Evolutionary conservation across 1,140 invertebrate species (phyloP), one percentile per base, ranked within the genome.

Genomic region (Listronotus oregonensis): DNA sequence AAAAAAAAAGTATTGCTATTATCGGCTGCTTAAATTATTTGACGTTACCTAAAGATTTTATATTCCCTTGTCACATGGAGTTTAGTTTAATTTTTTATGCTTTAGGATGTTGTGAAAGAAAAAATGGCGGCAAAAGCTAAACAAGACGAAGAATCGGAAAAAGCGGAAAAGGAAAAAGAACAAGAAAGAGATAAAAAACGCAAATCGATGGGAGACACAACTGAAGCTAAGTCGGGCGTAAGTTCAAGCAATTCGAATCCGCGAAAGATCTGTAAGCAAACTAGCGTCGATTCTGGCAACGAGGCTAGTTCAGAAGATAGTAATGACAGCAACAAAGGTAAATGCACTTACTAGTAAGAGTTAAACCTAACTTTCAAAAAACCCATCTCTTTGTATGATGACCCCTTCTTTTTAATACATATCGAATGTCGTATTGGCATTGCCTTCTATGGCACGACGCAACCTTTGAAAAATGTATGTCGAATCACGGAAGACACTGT

Each of bases 231-330:
- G 67, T 51, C 39, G 32, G 66, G 58, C 14, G 17, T 27, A 9
- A 27, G 52, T 32, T 63, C 55, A 31, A 56, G 52, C 43, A 49
- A 9, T 37, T 42, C 43, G 3, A 73, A 71, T 67, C 82, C 85
- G 8, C 77, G 85, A 62, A 87, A 87, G 77, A 82, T 87, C 32
- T 80, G 82, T 42, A 91, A 92, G 71, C 85, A 87, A 71, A 84
- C 86, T 27, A 84, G 87, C 21, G 85, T 92, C 6, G 93, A 95
- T 81, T 95, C 93, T 18, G 92, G 93, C 42, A 95, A 96, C 79
- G 94, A 96, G 79, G 92, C 92, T 0, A 95, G 92, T 72, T 94
- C 91, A 3, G 93, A 96, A 79, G 94, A 96, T 74, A 95, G 93
- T 74, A 95, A 95, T 74, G 94, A 96, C 72, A 93, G 91, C 73